phyloP scores from a whole-genome alignment of 2,797 vertebrate species.

The Clarias laeviceps region DNA sequence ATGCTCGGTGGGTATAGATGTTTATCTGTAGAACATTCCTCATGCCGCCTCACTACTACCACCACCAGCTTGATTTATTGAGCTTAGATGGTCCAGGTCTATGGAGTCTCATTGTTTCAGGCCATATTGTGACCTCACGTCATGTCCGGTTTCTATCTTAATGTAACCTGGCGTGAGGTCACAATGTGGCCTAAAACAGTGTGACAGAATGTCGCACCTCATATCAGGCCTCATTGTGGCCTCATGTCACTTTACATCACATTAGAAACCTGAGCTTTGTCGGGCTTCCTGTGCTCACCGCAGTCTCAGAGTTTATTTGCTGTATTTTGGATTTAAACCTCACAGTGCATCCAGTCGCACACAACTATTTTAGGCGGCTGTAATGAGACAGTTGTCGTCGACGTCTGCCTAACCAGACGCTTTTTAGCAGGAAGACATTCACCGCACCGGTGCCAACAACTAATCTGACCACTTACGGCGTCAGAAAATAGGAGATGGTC shows the following conservation, averaged over 20 bases:
- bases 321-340: background rate
- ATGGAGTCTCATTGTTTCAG: too few relatives aligned
- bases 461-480: background rate
- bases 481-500: background rate
- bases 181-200: background rate
- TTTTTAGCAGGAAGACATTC: constrained; percentile 7
- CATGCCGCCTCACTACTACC: background rate
- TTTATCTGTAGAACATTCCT: background rate
- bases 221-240: too few relatives aligned
- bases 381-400: background rate
- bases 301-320: background rate
- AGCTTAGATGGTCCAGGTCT: background rate
- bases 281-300: background rate
- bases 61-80: background rate
- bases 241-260: too few relatives aligned
- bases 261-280: background rate
- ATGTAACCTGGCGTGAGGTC: background rate
- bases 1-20: too few relatives aligned
- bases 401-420: background rate
- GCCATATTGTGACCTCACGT: background rate
- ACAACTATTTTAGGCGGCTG: background rate
- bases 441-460: background rate
- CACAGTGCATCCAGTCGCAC: background rate
- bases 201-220: too few relatives aligned
- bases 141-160: too few relatives aligned